These are phyloP conservation scores for Diabrotica virgifera DNA, from an alignment of 1,140 invertebrate species.

Conservation along the genomic window DNA sequence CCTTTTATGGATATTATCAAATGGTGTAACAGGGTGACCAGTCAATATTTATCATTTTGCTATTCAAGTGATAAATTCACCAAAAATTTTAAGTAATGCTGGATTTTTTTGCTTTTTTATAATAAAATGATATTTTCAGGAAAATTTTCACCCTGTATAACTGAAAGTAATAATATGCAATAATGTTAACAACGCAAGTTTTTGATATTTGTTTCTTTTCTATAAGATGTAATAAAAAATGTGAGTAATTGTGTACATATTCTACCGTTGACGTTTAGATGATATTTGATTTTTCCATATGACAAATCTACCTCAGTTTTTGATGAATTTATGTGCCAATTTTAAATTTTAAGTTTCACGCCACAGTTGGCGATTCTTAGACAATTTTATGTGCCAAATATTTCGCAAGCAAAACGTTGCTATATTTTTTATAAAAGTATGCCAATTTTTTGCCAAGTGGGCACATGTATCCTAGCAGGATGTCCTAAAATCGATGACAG, in stretches of 20 bases:
- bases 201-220: constrained; percentile 39
- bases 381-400: constrained; percentile 27
- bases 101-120: too few relatives aligned
- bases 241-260: constrained; percentile 33
- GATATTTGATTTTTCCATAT: constrained; percentile 38
- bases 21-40: too few relatives aligned
- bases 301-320: constrained; percentile 46
- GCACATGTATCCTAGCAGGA: neutral
- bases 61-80: too few relatives aligned
- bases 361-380: constrained; percentile 16
- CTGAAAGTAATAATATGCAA: constrained; percentile 42
- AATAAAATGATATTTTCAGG: too few relatives aligned
- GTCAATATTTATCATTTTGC: too few relatives aligned
- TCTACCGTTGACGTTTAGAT: constrained; percentile 33
- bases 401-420: constrained; percentile 21
- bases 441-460: constrained; percentile 12
- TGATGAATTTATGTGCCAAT: constrained; percentile 42
- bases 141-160: constrained; percentile 15
- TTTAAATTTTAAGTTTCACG: constrained; percentile 24
- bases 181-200: constrained; percentile 42
- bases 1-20: too few relatives aligned
- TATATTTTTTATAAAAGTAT: constrained; percentile 24
- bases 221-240: constrained; percentile 32
- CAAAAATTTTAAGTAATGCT: too few relatives aligned
- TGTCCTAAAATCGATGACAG: neutral